phyloP scores from a whole-genome alignment of 2,888 invertebrate genomes.

The Metallyticus violacea region DNA sequence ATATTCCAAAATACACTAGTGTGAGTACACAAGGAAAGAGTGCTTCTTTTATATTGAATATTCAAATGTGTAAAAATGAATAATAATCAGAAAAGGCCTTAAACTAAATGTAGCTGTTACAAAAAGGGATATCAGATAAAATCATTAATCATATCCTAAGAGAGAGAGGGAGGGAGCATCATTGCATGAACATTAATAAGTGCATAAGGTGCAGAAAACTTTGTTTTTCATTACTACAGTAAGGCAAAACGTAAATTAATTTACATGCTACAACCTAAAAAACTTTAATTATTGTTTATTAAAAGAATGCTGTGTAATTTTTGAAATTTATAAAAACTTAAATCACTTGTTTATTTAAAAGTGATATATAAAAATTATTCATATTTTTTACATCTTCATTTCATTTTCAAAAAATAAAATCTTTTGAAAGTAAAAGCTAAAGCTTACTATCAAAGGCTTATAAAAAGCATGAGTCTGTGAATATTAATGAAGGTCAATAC shows the following conservation, averaged over 20 bases:
- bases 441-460: background rate
- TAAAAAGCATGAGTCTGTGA: background rate
- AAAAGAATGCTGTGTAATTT: no score
- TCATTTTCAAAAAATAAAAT: background rate
- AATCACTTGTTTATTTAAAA: no score
- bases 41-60: background rate
- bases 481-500: background rate
- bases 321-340: no score
- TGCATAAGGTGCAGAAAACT: background rate
- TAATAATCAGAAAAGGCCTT: background rate
- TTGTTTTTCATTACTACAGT: no score
- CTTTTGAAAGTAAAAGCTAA: background rate
- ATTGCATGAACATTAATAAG: background rate
- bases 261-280: no score
- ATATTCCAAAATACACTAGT: background rate
- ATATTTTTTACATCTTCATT: no score
- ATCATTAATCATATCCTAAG: background rate
- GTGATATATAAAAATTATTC: no score
- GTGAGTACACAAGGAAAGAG: background rate
- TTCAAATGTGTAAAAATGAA: background rate
- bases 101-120: background rate
- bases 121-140: background rate
- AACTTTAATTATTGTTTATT: no score
- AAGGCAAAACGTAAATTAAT: no score
- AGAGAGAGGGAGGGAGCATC: background rate